A percentile compares a stretch with the other conserved stretches of the same genome.
These are phyloP conservation scores for Piaya cayana DNA, from an alignment of 2,113 vertebrate genomes.

Conservation along the genomic window DNA sequence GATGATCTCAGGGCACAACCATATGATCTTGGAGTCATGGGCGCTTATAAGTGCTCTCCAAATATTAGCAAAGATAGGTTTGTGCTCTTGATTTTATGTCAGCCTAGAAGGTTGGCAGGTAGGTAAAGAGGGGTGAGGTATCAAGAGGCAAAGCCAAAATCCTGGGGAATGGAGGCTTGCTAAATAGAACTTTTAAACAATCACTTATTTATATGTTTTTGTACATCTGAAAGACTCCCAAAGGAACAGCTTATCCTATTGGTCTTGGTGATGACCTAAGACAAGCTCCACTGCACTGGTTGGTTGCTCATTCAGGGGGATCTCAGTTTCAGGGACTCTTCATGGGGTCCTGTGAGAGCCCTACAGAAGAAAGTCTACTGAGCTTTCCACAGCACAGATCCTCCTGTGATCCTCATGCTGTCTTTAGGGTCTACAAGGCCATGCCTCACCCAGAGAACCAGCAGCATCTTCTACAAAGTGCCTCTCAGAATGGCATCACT, in stretches of 20 bases:
- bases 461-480: not conserved
- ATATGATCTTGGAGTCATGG: rapidly evolving
- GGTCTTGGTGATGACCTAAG: not conserved
- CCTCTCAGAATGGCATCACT: not conserved
- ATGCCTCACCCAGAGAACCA: not conserved
- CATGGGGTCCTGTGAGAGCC: not conserved
- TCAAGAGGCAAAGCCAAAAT: not conserved
- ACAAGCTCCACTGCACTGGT: not conserved
- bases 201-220: not conserved
- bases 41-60: not conserved
- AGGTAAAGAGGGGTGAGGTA: not conserved
- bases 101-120: not conserved
- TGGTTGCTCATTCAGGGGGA: not conserved
- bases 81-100: not conserved
- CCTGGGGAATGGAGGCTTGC: not conserved
- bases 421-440: not conserved
- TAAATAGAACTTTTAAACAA: not conserved
- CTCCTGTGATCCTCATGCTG: not conserved
- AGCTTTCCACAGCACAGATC: not conserved
- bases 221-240: not conserved
- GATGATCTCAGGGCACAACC: not conserved
- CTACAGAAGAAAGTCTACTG: not conserved
- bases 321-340: not conserved
- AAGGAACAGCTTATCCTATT: not conserved
- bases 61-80: not conserved